Evolutionary conservation across 2,888 invertebrate genomes (phyloP).

Genomic region (Germaria angustata): DNA sequence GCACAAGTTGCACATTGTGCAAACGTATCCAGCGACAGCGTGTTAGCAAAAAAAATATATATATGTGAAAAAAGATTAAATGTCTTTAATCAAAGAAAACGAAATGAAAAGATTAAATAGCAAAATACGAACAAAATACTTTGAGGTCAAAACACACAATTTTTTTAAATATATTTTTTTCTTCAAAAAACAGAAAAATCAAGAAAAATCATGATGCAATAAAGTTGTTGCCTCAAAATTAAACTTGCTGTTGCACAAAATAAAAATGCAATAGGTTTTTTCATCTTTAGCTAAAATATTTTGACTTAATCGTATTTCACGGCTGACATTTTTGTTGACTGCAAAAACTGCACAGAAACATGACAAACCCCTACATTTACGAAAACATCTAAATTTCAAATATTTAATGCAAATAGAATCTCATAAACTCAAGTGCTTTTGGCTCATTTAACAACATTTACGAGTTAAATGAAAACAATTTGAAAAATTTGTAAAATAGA

Average conservation of each 20-base stretch:
- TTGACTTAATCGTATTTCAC: conserved; percentile 63
- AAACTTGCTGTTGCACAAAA: conserved; percentile 18
- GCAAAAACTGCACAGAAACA: conserved; percentile 1
- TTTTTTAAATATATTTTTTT: too few species aligned
- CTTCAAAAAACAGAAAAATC: too few species aligned
- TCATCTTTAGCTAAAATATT: conserved; percentile 44
- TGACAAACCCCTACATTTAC: conserved; percentile 46
- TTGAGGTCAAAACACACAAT: conserved; percentile 35
- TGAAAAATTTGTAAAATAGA: conserved; percentile 67
- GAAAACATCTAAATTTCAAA: conserved; percentile 38
- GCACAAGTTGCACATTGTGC: neutral
- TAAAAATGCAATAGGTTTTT: neutral
- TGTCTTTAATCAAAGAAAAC: conserved; percentile 27
- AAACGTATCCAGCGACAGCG: conserved; percentile 26
- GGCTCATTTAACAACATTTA: conserved; percentile 71
- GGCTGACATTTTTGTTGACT: conserved; percentile 53
- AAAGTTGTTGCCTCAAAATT: conserved; percentile 46
- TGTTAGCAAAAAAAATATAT: neutral
- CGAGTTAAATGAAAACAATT: conserved; percentile 75
- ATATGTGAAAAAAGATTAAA: neutral
- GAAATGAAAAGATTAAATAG: neutral
- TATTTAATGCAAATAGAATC: conserved; percentile 38
- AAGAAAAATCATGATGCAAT: conserved; percentile 52
- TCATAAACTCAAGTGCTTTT: conserved; percentile 38
- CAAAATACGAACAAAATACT: conserved; percentile 27